phyloP scores from a whole-genome alignment of 2,888 invertebrate genomes.

The Phytoseiulus persimilis region DNA sequence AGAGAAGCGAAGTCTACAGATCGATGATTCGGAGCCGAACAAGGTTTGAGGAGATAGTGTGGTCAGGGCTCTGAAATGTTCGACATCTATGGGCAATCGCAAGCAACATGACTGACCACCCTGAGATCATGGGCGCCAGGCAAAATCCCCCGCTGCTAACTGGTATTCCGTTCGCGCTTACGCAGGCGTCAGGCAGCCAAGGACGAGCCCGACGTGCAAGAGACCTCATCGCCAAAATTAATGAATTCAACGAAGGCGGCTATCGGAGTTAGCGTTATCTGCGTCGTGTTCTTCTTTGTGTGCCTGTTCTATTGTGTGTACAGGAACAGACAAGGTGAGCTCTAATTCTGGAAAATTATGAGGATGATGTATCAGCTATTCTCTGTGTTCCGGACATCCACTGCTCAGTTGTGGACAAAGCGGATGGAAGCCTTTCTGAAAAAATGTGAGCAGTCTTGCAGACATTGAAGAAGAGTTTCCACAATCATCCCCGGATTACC shows the following conservation, averaged over 20 bases:
- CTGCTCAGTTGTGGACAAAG: no score
- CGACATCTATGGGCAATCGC: neutral
- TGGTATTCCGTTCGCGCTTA: neutral
- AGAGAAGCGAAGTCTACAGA: constrained; percentile 36
- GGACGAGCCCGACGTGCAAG: neutral
- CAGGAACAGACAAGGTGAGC: constrained; percentile 34
- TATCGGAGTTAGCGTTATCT: constrained; percentile 29
- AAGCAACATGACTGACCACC: neutral
- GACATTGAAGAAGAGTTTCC: no score
- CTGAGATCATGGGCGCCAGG: neutral
- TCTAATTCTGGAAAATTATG: neutral
- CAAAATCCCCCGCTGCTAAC: neutral
- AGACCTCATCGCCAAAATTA: neutral
- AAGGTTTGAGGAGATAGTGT: neutral
- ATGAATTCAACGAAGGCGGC: constrained; percentile 13
- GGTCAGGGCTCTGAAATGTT: neutral
- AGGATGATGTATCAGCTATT: no score
- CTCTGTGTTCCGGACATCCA: no score
- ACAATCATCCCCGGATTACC: no score
- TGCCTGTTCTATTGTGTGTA: constrained; percentile 22
- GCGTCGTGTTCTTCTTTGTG: constrained; percentile 13
- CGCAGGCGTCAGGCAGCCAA: constrained; percentile 14
- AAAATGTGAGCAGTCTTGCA: no score
- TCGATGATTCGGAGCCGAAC: neutral
- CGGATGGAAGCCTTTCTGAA: no score